phyloP scores from a whole-genome alignment of 2,888 invertebrate genomes.

The Rhamphomyia laevipes region DNA sequence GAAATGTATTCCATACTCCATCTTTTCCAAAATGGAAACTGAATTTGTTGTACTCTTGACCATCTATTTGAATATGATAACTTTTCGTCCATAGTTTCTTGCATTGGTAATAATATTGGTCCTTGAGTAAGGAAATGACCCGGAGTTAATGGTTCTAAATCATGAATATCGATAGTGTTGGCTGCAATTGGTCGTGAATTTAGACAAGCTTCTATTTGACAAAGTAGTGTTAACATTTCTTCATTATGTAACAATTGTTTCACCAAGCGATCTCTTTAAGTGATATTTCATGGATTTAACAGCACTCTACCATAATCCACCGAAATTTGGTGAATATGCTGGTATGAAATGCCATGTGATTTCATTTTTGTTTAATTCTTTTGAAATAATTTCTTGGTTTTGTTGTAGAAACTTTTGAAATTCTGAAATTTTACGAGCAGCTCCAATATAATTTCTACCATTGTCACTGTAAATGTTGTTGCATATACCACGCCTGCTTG shows the following conservation, averaged over 20 bases:
- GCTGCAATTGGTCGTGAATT: slow-evolving; percentile 19
- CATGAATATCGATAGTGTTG: slow-evolving; percentile 6
- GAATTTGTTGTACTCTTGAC: slow-evolving; percentile 16
- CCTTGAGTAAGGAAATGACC: slow-evolving; percentile 4
- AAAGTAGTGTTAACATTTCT: slow-evolving; percentile 18
- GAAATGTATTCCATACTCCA: slow-evolving; percentile 19
- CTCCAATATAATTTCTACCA: slow-evolving; percentile 21
- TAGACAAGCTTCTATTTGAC: slow-evolving; percentile 19
- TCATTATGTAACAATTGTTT: slow-evolving; percentile 16
- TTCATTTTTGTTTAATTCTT: slow-evolving; percentile 15
- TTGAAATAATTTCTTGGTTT: slow-evolving; percentile 13
- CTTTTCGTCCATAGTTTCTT: not conserved
- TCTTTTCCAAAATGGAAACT: slow-evolving; percentile 17
- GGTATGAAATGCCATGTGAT: slow-evolving; percentile 6
- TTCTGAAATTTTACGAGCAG: slow-evolving; percentile 11
- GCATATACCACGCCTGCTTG: slow-evolving; percentile 16
- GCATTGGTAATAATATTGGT: slow-evolving; percentile 7
- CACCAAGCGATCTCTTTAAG: slow-evolving; percentile 16
- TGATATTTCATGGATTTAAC: too few relatives aligned
- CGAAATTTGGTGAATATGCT: slow-evolving; percentile 19
- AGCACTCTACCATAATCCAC: slow-evolving; percentile 24
- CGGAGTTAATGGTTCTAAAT: slow-evolving; percentile 4
- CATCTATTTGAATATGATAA: slow-evolving; percentile 13
- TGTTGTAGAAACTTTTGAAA: not conserved
- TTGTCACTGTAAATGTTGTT: slow-evolving; percentile 17